Evolutionary conservation across 1,140 invertebrate genomes (phyloP).

Genomic region (Dermatophagoides farinae): DNA sequence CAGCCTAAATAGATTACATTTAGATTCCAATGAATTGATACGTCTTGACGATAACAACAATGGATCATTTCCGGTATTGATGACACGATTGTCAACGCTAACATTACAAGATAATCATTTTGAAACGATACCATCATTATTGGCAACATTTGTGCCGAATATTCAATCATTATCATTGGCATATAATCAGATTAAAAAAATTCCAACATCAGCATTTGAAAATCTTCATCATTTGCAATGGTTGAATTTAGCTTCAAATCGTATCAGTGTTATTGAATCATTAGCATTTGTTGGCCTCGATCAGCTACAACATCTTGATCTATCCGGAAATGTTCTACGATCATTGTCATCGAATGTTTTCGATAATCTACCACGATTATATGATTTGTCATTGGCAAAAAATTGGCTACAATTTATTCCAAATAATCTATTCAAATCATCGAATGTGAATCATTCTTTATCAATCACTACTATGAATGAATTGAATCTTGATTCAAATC

Average conservation of each 20-base stretch:
- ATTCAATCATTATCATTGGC: constrained; percentile 33
- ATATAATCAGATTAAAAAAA: constrained; percentile 18
- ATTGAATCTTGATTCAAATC: constrained; percentile 59
- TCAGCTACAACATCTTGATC: constrained; percentile 46
- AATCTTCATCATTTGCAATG: constrained; percentile 18
- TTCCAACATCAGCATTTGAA: constrained; percentile 17
- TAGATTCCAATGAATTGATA: constrained; percentile 42
- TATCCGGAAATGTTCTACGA: constrained; percentile 50
- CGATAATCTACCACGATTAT: constrained; percentile 34
- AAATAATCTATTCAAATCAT: constrained; percentile 38
- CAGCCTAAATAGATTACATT: constrained; percentile 45
- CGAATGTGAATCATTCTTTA: not conserved
- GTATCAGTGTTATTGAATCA: constrained; percentile 43
- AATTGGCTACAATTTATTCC: constrained; percentile 64
- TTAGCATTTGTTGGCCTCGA: constrained; percentile 43
- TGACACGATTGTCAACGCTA: constrained; percentile 44
- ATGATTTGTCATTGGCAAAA: constrained; percentile 47
- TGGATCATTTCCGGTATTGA: constrained; percentile 33
- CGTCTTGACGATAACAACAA: constrained; percentile 23
- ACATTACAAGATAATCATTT: constrained; percentile 48
- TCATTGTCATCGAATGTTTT: constrained; percentile 63
- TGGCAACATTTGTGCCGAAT: constrained; percentile 42
- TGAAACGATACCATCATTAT: constrained; percentile 44
- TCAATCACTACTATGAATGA: constrained; percentile 34
- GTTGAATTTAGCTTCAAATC: constrained; percentile 41